Base-by-base conservation (phyloP, 2,797 vertebrate genomes). In the Hoplostethus mediterraneus region DNA sequence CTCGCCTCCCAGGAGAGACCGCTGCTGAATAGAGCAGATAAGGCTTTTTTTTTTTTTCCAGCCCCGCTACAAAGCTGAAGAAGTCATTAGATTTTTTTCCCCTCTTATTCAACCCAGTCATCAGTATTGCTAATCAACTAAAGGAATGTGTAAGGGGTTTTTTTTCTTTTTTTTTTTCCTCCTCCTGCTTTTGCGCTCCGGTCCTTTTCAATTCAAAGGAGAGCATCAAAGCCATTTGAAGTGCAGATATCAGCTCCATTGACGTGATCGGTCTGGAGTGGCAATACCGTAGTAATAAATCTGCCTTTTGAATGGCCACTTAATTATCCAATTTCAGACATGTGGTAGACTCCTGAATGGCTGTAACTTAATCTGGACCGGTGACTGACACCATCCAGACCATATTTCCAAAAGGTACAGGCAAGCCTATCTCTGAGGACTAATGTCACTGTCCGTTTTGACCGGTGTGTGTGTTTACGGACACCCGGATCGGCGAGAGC, bases 71-170 rank as follows among this genome's bases (percentile, higher is more conserved):
- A 90, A 90, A 94, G 90, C 92, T 83, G 54, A 86, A 90, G 83
- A 87, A 92, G 90, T 91, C 86, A 90, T 94, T 94, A 21, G 80
- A 88, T 88, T 73, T 40, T 28, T 57, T 53, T 3, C 4, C 56
- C 4, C 56, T 79, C 80, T 80, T 79, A 90, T 91, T 90, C 86
- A 84, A 89, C 86, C 60, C 79, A 58, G 87, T 94, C 94, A 93
- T 94, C 90, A 89, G 80, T 94, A 90, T 89, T 93, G 92, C 91
- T 93, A 90, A 92, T 92, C 89, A 91, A 93, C 89, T 92, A 90
- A 93, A 94, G 87, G 82, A 90, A 91, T 87, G 91, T 63, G 89
- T 90, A 88, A 90, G 89, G 89, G 78, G 48, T 92, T 91, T 84
- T 64, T 36, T 28, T 3, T 28, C 3, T 36, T 64, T 6, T 28